Base-by-base conservation (phyloP, 2,113 vertebrate genomes). In the Ceyx margarethae region DNA sequence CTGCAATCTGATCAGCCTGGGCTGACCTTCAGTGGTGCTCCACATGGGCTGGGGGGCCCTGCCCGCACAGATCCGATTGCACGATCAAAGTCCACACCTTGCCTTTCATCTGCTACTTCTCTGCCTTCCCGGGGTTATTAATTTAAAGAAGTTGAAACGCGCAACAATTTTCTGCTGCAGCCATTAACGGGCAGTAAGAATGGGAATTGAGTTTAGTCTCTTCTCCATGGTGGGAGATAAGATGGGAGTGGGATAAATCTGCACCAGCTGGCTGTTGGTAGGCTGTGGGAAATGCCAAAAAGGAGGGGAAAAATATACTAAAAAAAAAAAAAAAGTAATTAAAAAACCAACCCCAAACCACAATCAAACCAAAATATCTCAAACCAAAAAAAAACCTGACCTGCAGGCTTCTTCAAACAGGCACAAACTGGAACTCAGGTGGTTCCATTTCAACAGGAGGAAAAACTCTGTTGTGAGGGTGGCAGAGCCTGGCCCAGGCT, bases 51-150 rank as follows among this genome's bases (percentile, higher is more conserved):
- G 31, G 72, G 75, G 75, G 76, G 67, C 18, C 76, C 87, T 85
- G 72, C 67, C 64, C 16, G 17, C 46, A 8, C 13, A 48, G 81
- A 48, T 91, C 85, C 25, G 8, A n/a, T 89, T 45, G 58, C 50
- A 31, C 15, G 54, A 85, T 73, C 90, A 82, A 85, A 85, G 88
- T 66, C 85, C 60, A 0, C 75, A 57, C 90, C 85, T 94, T 53
- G 81, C 77, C 90, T 96, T 93, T 96, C 85, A 77, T 82, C 78
- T 46, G 77, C 84, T 50, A 5, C 45, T 48, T 26, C 76, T 21
- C 51, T 64, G 86, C 76, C 77, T 77, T 66, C 77, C 42, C 22
- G 15, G 73, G n/a, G 54, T 74, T 62, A 66, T 40, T 76, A 6
- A 53, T 74, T 56, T 15, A 65, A 66, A 57, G 79, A 62, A 40